Conservation (phyloP, 2,888 invertebrate species). For the Cristatella mucedo region DNA sequence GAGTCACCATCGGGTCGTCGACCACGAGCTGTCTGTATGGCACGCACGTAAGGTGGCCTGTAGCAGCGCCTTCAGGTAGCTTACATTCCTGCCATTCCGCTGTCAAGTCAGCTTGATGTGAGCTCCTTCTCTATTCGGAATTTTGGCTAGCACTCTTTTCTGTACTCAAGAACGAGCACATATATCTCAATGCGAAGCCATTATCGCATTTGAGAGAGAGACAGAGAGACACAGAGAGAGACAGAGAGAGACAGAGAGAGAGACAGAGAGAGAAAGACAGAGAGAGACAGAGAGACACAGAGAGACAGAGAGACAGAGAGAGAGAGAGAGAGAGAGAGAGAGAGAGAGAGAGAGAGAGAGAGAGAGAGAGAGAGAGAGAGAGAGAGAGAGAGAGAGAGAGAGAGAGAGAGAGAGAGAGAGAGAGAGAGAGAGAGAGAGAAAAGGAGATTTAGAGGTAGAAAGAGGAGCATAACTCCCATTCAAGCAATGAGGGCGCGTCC, state of each 20-base stretch:
- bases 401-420: constrained; percentile 8
- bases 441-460: not conserved
- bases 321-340: constrained; percentile 5
- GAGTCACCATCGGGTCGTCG: too few relatives aligned
- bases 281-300: constrained; percentile 8
- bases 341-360: constrained; percentile 10
- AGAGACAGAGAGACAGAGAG: constrained; percentile 11
- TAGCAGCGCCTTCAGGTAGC: too few relatives aligned
- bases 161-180: too few relatives aligned
- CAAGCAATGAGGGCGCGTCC: too few relatives aligned
- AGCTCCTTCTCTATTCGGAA: too few relatives aligned
- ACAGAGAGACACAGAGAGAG: constrained; percentile 10
- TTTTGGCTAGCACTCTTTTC: too few relatives aligned
- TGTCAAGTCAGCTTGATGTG: too few relatives aligned
- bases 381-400: constrained; percentile 5
- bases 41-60: too few relatives aligned
- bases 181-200: too few relatives aligned
- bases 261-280: constrained; percentile 4
- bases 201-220: constrained; percentile 7
- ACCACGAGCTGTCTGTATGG: too few relatives aligned
- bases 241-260: constrained; percentile 10
- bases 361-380: constrained; percentile 7
- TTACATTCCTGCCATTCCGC: too few relatives aligned
- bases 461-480: not conserved
- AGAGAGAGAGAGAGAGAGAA: constrained; percentile 4